A percentile compares a stretch with the other conserved stretches of the same genome.
phyloP scores from a whole-genome alignment of 2,888 invertebrate species.

The Sminthurides aquaticus region DNA sequence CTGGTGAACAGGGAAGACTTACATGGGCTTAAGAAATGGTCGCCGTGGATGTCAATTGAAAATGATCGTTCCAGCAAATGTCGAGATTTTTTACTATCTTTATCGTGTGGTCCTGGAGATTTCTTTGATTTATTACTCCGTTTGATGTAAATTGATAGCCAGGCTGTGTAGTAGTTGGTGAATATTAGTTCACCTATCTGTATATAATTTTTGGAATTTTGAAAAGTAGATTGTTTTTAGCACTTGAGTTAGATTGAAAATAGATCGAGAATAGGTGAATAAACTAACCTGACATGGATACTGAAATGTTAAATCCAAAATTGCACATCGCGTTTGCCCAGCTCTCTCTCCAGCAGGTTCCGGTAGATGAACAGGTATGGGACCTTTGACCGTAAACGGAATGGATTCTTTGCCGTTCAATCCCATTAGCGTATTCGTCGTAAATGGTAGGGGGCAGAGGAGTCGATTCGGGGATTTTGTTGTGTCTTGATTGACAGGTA shows the following conservation, averaged over 20 bases:
- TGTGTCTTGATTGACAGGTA: background rate
- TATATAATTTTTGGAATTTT: background rate
- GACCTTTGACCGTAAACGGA: conserved; percentile 39
- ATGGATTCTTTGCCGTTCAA: conserved; percentile 34
- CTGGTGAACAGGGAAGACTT: no score
- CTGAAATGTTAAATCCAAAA: conserved; percentile 38
- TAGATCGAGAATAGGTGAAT: no score
- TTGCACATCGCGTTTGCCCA: conserved; percentile 31
- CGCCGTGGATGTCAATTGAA: conserved; percentile 31
- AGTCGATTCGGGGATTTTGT: background rate
- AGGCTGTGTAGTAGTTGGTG: conserved; percentile 46
- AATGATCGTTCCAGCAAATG: conserved; percentile 36
- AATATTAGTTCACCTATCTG: conserved; percentile 46
- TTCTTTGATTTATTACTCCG: conserved; percentile 5
- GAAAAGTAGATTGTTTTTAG: background rate
- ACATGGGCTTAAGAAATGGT: background rate
- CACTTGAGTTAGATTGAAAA: background rate
- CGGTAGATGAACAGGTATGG: conserved; percentile 33
- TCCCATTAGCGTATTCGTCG: conserved; percentile 24
- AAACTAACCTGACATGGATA: conserved; percentile 31
- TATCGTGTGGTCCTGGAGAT: background rate
- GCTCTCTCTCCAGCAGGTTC: conserved; percentile 22
- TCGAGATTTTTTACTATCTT: conserved; percentile 12
- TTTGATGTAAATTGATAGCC: conserved; percentile 45
- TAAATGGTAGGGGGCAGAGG: background rate